A percentile compares a stretch with the other conserved stretches of the same genome.
Conservation (phyloP, 2,888 invertebrate species). For the Crematogaster levior region DNA sequence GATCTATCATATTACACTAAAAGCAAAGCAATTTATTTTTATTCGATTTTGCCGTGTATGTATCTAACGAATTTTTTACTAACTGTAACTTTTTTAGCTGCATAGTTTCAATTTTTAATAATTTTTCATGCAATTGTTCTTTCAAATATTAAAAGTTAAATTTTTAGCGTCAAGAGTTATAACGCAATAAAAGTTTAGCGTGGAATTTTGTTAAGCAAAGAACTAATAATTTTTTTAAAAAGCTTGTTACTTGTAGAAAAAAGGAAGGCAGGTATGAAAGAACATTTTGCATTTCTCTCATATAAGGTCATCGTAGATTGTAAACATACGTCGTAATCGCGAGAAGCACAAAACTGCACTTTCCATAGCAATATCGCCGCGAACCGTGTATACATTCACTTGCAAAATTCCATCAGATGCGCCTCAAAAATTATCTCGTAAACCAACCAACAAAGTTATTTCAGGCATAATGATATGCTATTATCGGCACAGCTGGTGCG, state of each 20-base stretch:
- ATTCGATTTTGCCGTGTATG: neutral
- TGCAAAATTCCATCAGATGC: neutral
- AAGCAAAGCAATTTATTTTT: neutral
- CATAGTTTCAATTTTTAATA: neutral
- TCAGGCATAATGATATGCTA: neutral
- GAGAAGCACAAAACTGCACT: neutral
- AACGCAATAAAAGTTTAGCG: neutral
- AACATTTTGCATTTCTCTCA: neutral
- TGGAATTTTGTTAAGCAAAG: neutral
- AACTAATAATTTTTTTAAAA: neutral
- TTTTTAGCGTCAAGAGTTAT: neutral
- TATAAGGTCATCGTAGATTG: neutral
- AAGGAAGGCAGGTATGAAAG: neutral
- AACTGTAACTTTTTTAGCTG: neutral
- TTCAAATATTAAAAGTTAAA: neutral
- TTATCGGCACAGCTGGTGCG: constrained; percentile 4
- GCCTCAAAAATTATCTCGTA: constrained; percentile 33
- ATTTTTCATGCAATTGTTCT: neutral
- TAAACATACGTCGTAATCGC: neutral
- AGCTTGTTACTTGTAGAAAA: neutral
- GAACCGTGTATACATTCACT: neutral
- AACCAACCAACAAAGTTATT: constrained; percentile 20
- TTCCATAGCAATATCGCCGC: neutral
- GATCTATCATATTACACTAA: neutral
- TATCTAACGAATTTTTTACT: neutral